phyloP scores from a whole-genome alignment of 2,113 vertebrate genomes.

The Apodemus sylvaticus region DNA sequence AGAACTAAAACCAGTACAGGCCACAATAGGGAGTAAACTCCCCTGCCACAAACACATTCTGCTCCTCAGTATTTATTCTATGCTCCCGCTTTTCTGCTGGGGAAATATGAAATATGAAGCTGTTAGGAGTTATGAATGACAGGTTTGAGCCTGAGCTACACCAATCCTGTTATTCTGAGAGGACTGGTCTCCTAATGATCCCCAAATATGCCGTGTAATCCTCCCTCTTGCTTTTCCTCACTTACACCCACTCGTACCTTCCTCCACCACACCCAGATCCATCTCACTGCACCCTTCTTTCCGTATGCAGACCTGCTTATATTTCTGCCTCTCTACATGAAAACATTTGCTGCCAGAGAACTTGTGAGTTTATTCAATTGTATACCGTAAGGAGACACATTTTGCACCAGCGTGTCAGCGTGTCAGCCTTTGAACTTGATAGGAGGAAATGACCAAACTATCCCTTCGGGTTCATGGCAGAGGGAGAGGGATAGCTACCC shows the following conservation, averaged over 20 bases:
- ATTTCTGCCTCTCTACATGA: background rate
- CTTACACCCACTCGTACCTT: background rate
- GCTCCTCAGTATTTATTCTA: background rate
- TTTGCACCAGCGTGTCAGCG: background rate
- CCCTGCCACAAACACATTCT: background rate
- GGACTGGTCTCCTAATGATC: background rate
- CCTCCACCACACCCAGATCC: background rate
- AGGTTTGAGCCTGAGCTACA: background rate
- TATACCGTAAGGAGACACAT: background rate
- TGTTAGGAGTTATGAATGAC: background rate
- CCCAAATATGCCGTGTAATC: too few relatives aligned
- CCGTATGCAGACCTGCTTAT: rapidly evolving
- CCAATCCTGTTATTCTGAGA: background rate
- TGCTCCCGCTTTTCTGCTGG: background rate
- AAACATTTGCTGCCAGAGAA: background rate
- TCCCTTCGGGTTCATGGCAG: background rate
- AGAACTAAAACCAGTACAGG: background rate
- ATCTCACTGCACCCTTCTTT: background rate
- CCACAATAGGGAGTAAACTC: too few relatives aligned
- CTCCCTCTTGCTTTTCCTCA: background rate
- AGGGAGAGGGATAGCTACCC: background rate
- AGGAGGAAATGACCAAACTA: background rate
- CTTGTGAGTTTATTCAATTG: too few relatives aligned
- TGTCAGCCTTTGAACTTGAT: background rate
- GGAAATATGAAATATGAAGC: background rate